phyloP scores from a whole-genome alignment of 2,888 invertebrate species.

The Conops quadrifasciatus region DNA sequence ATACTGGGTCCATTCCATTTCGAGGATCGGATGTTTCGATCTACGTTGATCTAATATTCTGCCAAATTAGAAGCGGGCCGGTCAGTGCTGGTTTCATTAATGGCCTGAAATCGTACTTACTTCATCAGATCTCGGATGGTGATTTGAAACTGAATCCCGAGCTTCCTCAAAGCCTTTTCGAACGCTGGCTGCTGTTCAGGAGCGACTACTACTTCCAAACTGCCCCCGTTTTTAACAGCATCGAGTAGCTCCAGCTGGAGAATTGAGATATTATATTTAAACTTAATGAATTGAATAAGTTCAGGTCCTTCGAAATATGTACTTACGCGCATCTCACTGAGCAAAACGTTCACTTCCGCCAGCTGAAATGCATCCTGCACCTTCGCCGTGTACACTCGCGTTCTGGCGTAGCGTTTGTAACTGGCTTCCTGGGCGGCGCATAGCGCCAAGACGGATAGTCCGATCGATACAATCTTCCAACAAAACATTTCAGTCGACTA shows the following conservation, averaged over 20 bases:
- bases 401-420: background rate
- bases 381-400: background rate
- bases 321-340: background rate
- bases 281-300: background rate
- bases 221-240: background rate
- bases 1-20: conserved; percentile 40
- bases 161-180: background rate
- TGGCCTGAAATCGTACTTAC: background rate
- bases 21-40: background rate
- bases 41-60: background rate
- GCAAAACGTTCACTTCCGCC: background rate
- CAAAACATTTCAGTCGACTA: too few species aligned
- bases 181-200: background rate
- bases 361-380: background rate
- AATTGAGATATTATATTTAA: background rate
- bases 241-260: background rate
- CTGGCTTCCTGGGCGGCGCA: background rate
- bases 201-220: background rate
- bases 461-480: too few species aligned
- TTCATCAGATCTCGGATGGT: background rate
- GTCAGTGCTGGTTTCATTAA: background rate
- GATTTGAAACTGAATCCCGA: background rate
- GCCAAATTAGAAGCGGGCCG: background rate
- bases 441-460: too few species aligned
- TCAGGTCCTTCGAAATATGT: background rate